Evolutionary conservation across 2,888 invertebrate species (phyloP), one percentile per base, ranked within the genome.

Genomic region (Nymphalis polychloros): DNA sequence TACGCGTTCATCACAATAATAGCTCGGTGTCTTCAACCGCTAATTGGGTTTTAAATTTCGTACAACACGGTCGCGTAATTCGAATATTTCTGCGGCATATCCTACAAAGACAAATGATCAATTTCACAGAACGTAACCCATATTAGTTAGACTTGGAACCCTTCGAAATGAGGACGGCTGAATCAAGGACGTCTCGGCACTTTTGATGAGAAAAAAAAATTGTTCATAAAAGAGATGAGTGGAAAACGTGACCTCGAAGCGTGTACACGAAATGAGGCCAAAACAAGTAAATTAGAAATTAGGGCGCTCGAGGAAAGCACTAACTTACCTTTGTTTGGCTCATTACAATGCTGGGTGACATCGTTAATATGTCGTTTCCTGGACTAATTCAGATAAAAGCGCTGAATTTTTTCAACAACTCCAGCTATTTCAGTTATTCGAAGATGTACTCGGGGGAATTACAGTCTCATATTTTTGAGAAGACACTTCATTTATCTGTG

Each of bases 21-120:
- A 89, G 84, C 80, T 74, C 79, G 83, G 86, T 86, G 90, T 89
- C 90, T 87, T 90, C 87, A 90, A 89, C 89, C 90, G 90, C 82
- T 89, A 92, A 90, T 90, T 84, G 82, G 90, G 84, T 79, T 86
- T 87, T 81, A 79, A 69, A 73, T 77, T 75, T 76, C 72, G 60
- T 61, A 19, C 71, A 64, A 52, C 50, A 59, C 64, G 60, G 70
- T 80, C 78, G 73, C 73, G 73, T 74, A 71, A 71, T 68, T 70
- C 71, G 66, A 64, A 69, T 72, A 61, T 64, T 65, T 70, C 62
- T 63, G 71, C 64, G 70, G 72, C 71, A 70, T 59, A 46, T 62
- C 63, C 67, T 69, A 72, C 63, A 61, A 72, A 72, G 72, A 70
- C 41, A 48, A 70, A 72, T 72, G 63, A 62, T 64, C 52, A 35